phyloP scores from a whole-genome alignment of 2,797 vertebrate species.

The Staurois parvus region DNA sequence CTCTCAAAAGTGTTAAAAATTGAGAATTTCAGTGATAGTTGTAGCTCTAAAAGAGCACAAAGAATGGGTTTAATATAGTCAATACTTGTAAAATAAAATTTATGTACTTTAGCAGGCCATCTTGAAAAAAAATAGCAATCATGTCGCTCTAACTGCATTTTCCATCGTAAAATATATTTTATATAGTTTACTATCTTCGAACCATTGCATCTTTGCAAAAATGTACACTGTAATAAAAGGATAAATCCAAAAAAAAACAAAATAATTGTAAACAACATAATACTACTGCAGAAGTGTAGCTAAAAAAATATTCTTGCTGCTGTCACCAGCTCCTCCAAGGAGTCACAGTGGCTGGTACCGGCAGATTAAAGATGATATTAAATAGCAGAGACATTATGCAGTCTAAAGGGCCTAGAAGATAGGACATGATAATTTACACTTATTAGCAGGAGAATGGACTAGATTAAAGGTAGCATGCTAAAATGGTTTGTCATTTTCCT shows the following conservation, averaged over 20 bases:
- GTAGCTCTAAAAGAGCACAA: no score
- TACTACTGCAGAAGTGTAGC: conserved; percentile 36
- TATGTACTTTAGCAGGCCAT: no score
- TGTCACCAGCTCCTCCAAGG: conserved; percentile 42
- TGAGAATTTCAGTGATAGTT: no score
- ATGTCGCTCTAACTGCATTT: no score
- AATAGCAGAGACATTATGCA: conserved; percentile 72
- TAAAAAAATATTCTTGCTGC: conserved; percentile 37
- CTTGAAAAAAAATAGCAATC: no score
- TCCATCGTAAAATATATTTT: no score
- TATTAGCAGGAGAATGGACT: conserved; percentile 80
- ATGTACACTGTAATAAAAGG: no score
- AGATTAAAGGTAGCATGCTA: conserved; percentile 86
- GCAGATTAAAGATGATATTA: conserved; percentile 82
- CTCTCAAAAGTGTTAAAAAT: no score
- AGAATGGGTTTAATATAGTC: no score
- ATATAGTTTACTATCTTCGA: no score
- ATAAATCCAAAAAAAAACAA: not conserved
- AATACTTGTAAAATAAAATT: no score
- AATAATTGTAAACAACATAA: not conserved
- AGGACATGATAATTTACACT: conserved; percentile 80
- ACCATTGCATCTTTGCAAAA: no score
- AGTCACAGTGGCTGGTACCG: conserved; percentile 40
- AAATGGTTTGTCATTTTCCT: conserved; percentile 81
- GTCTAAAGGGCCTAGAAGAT: conserved; percentile 78